These are phyloP conservation scores for Mesoclemmys tuberculata DNA, from an alignment of 2,113 vertebrate species.

Conservation along the genomic window DNA sequence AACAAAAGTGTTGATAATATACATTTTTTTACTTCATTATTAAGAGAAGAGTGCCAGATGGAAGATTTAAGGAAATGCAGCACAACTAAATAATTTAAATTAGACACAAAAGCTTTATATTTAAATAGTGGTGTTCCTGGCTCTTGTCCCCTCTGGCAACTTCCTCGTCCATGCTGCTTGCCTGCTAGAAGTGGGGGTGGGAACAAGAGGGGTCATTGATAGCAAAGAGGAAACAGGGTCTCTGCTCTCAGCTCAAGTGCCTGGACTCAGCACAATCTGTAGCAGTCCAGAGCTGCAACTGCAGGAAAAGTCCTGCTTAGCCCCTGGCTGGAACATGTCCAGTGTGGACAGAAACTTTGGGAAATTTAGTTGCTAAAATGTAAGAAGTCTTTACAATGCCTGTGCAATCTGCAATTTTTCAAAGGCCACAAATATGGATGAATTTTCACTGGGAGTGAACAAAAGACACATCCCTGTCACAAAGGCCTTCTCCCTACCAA, in stretches of 20 bases:
- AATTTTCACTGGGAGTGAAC: slow-evolving; percentile 1
- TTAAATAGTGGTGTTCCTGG: too few species aligned
- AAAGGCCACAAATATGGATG: neutral
- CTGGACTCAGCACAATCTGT: neutral
- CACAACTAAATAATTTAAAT: neutral
- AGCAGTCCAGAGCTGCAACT: neutral
- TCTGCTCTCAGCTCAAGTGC: too few species aligned
- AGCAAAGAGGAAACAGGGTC: neutral
- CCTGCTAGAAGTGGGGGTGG: too few species aligned
- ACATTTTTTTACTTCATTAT: neutral
- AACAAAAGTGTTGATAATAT: neutral
- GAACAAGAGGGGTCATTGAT: too few species aligned
- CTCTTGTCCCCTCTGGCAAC: too few species aligned
- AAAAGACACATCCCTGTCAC: slow-evolving; percentile 12
- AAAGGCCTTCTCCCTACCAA: neutral
- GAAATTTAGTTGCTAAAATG: neutral
- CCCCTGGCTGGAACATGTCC: neutral
- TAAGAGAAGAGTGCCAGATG: neutral
- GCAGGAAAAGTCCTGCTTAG: neutral
- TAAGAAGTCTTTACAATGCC: neutral
- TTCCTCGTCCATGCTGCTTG: too few species aligned
- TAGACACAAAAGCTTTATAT: rapidly evolving
- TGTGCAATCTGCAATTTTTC: neutral
- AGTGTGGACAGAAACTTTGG: neutral
- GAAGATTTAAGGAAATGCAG: rapidly evolving